These are phyloP conservation scores for Gambusia holbrooki DNA, from an alignment of 2,113 vertebrate genomes.

Conservation along the genomic window DNA sequence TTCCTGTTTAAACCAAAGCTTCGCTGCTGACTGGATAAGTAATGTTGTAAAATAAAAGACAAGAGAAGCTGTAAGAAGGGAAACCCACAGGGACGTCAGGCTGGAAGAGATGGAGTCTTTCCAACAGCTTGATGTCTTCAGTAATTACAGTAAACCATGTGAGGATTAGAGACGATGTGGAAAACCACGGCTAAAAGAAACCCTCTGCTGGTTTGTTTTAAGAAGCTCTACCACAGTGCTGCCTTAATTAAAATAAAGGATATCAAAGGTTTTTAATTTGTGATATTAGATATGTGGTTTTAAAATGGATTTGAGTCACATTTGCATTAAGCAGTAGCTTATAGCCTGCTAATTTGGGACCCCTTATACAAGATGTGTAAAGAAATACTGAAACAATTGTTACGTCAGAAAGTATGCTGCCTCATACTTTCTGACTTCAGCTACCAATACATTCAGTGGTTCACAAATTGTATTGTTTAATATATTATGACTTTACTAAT, in stretches of 20 bases:
- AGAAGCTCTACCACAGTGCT: neutral
- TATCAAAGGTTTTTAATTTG: neutral
- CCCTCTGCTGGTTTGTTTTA: neutral
- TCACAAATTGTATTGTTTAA: no score
- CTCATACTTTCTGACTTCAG: no score
- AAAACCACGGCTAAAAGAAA: conserved; percentile 31
- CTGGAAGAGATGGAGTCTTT: conserved; percentile 35
- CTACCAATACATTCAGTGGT: no score
- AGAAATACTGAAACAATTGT: no score
- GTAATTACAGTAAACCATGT: conserved; percentile 65
- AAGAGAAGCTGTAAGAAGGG: neutral
- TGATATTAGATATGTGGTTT: neutral
- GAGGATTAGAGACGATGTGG: conserved; percentile 54
- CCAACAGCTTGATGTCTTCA: conserved; percentile 52
- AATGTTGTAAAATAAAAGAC: neutral
- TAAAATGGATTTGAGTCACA: neutral
- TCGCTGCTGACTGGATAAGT: neutral
- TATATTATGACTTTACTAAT: no score
- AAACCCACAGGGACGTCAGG: neutral
- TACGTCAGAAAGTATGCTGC: no score
- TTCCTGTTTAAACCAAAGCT: neutral
- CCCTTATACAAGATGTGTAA: no score
- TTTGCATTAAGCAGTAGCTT: neutral
- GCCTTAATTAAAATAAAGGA: neutral
- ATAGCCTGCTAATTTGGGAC: no score